Evolutionary conservation across 2,797 vertebrate genomes (phyloP), one percentile per base, ranked within the genome.

Genomic region (Threskiornis aethiopicus): DNA sequence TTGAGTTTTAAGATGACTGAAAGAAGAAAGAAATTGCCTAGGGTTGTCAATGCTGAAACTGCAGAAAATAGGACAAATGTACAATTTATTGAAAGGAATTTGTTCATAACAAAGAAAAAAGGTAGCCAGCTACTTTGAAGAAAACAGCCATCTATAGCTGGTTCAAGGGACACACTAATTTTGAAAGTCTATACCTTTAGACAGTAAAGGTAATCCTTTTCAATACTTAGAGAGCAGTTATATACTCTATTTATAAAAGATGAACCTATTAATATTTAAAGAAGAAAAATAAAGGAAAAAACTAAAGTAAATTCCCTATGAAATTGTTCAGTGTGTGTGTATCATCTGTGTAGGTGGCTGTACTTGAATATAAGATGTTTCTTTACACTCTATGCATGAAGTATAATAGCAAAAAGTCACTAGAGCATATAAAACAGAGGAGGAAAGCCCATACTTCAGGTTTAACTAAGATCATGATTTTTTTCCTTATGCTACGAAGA

Each of bases 191-290:
- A 11, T 67, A 84, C 9, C 25, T 79, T 91, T 65, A 82, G 37
- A 84, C 11, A 62, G 25, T 49, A 87, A 92, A 52, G 62, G 17
- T 58, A 90, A 81, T 69, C 22, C 22, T 91, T 92, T 72, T 81
- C 69, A 61, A 41, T 61, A 71, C 16, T 58, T 71, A 77, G 44
- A 87, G 6, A 78, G n/a, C 16, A 84, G 47, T n/a, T 76, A 44
- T 29, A 54, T 24, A 22, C 7, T 61, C 15, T 90, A 44, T 86
- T 86, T 93, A 91, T 88, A 76, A 96, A 90, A 79, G 3, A 89
- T 84, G 42, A 81, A 49, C 8, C 26, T 51, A 81, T 55, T 90
- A 91, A 95, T 95, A 87, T 76, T 95, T 93, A 72, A 95, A 88
- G 58, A 87, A 55, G 18, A 66, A 81, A 92, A 95, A 37, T 28